Conservation (phyloP, 1,140 invertebrate species). For the Aphis craccivora region DNA sequence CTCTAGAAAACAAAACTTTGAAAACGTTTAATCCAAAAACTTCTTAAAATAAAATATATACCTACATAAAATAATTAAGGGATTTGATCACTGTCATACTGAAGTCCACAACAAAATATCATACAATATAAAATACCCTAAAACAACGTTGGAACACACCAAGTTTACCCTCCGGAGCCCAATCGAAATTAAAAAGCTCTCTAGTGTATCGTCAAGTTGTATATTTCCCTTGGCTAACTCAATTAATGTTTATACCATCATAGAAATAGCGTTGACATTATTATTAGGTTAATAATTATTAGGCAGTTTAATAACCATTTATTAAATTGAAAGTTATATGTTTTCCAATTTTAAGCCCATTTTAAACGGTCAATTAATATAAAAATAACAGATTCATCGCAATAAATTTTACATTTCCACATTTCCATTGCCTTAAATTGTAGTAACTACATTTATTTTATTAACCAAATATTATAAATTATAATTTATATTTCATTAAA, state of each 20-base stretch:
- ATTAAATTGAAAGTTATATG: not conserved
- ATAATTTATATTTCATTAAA: not conserved
- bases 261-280: not conserved
- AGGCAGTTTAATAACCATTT: not conserved
- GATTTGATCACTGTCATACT: not conserved
- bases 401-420: not conserved
- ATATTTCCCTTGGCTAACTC: not conserved
- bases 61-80: conserved; percentile 1
- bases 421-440: not conserved
- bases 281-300: not conserved
- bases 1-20: not conserved
- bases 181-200: conserved; percentile 32
- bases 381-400: not conserved
- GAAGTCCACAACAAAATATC: not conserved
- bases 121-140: not conserved
- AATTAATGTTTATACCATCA: not conserved
- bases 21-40: conserved; percentile 22
- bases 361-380: not conserved
- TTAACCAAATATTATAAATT: not conserved
- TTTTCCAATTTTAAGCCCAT: not conserved
- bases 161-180: not conserved
- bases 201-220: not conserved
- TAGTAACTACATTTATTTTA: not conserved
- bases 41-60: conserved; percentile 25
- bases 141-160: not conserved